Conservation (phyloP, 2,797 vertebrate genomes). For the Harpagifer antarcticus region DNA sequence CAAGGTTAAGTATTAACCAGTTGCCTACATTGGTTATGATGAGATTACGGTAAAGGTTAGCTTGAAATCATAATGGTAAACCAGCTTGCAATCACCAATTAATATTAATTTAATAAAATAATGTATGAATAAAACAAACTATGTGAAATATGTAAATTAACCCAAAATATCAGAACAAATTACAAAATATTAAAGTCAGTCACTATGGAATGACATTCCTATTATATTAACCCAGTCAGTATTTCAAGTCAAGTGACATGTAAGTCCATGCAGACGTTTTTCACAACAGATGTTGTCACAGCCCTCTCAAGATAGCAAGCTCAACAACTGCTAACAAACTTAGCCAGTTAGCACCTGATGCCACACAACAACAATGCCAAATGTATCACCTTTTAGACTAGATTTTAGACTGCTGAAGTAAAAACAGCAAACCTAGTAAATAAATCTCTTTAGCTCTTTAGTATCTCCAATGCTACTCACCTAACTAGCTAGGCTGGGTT, state of each 20-base stretch:
- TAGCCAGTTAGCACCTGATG: background rate
- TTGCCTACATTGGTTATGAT: constrained; percentile 18
- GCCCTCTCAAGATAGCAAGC: background rate
- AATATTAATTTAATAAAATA: background rate
- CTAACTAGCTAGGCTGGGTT: background rate
- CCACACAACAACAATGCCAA: background rate
- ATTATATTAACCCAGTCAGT: background rate
- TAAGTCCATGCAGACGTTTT: background rate
- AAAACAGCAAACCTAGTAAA: background rate
- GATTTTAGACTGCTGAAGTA: background rate
- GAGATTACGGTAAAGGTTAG: background rate
- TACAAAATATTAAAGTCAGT: background rate
- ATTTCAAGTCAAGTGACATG: background rate
- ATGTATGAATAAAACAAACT: background rate
- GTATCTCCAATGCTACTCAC: background rate
- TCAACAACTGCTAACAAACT: constrained; percentile 1
- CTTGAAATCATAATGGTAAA: background rate
- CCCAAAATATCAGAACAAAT: background rate
- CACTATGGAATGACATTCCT: background rate
- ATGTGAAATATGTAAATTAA: constrained; percentile 7
- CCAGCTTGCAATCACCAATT: background rate
- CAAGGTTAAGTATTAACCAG: constrained; percentile 13
- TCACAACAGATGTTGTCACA: background rate
- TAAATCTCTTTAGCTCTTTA: background rate
- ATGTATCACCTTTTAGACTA: background rate